These are phyloP conservation scores for Drosophila conformis DNA, from an alignment of 2,888 invertebrate species.

Conservation along the genomic window DNA sequence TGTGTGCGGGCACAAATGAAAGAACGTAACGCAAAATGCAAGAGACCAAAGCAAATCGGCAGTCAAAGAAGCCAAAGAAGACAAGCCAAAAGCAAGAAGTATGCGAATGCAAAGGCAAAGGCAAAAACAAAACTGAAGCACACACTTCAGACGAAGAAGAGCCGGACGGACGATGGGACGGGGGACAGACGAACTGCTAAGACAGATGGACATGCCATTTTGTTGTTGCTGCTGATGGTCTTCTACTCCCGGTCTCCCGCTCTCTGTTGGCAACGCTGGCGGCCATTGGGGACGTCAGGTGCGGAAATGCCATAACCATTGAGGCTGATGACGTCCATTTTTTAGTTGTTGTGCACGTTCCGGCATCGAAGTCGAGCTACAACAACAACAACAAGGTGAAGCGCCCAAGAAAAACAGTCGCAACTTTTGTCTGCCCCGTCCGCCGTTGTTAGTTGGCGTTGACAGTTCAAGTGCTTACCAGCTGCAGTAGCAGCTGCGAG, in stretches of 20 bases:
- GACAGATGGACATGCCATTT: constrained; percentile 68
- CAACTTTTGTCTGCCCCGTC: constrained; percentile 17
- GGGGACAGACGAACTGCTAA: constrained; percentile 21
- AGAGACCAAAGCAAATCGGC: constrained; percentile 71
- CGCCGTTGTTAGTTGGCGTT: constrained; percentile 28
- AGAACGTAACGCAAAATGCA: constrained; percentile 73
- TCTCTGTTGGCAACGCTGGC: constrained; percentile 10
- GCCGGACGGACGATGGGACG: constrained; percentile 33
- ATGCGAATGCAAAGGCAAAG: constrained; percentile 35
- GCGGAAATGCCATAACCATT: constrained; percentile 67
- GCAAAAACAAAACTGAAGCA: constrained; percentile 68
- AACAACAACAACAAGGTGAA: constrained; percentile 23
- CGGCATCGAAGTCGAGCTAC: constrained; percentile 26
- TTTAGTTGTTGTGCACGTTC: constrained; percentile 72
- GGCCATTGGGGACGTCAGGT: constrained; percentile 56
- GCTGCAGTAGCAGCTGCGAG: constrained; percentile 21
- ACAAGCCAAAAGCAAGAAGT: constrained; percentile 27
- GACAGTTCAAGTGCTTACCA: constrained; percentile 70
- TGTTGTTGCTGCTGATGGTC: constrained; percentile 35
- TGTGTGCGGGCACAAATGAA: constrained; percentile 61
- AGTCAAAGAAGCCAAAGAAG: constrained; percentile 45
- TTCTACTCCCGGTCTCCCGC: too few relatives aligned
- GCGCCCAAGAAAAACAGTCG: constrained; percentile 49
- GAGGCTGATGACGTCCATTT: constrained; percentile 70
- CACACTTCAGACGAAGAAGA: constrained; percentile 72